Percentiles rank a stretch among this genome's conserved stretches.
Evolutionary conservation across 2,888 invertebrate genomes (phyloP).

Genomic region (Rotaria magnacalcarata): DNA sequence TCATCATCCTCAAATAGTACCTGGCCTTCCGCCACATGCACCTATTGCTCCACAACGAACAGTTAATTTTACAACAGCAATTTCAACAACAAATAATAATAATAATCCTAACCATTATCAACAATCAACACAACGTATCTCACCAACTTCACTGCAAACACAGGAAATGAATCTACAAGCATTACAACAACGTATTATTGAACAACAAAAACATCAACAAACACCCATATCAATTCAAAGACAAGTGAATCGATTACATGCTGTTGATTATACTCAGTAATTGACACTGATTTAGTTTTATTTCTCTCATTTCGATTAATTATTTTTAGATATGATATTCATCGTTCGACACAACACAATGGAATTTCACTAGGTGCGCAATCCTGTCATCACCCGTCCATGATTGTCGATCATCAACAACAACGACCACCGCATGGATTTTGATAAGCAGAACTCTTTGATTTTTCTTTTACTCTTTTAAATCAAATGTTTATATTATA

Average conservation of each 20-base stretch:
- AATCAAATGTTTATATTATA: not conserved
- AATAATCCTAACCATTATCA: not conserved
- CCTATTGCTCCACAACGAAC: conserved; percentile 16
- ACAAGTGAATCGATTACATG: not conserved
- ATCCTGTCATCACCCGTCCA: not conserved
- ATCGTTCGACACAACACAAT: not conserved
- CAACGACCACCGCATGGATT: not conserved
- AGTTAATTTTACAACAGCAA: not conserved
- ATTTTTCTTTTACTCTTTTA: not conserved
- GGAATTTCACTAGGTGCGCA: not conserved
- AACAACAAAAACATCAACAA: conserved; percentile 20
- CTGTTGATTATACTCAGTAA: not conserved
- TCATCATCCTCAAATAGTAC: not conserved
- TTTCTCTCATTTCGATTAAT: not conserved
- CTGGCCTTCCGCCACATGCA: not conserved
- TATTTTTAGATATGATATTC: not conserved
- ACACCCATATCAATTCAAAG: not conserved
- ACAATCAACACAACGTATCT: not conserved
- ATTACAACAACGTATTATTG: not conserved
- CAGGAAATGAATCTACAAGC: not conserved
- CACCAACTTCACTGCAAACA: not conserved
- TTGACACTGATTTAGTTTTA: not conserved
- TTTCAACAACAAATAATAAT: not conserved
- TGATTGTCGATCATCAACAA: conserved; percentile 6
- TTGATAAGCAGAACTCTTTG: not conserved